Percentiles rank a stretch among this genome's conserved stretches.
These are phyloP conservation scores for Parapristionchus giblindavisi DNA, from an alignment of 2,888 invertebrate genomes.

Conservation along the genomic window DNA sequence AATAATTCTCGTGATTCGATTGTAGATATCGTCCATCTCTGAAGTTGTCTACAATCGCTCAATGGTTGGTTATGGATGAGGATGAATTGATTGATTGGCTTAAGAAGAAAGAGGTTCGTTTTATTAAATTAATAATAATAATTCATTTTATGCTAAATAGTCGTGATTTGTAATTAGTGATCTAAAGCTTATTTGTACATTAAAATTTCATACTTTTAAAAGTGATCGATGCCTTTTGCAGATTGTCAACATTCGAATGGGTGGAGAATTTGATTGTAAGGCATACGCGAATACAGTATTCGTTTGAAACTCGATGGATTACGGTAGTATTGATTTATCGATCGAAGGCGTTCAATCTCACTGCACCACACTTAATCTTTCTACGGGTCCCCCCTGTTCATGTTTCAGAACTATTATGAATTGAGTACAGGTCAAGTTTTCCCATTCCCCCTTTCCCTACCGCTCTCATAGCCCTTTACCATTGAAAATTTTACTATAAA, in stretches of 20 bases:
- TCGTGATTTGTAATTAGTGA: neutral
- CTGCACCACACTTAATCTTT: neutral
- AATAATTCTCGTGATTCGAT: neutral
- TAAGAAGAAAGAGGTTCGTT: conserved; percentile 15
- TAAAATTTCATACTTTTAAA: too few species aligned
- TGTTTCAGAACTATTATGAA: too few species aligned
- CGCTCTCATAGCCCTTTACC: too few species aligned
- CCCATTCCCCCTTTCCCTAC: neutral
- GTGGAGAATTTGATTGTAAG: conserved; percentile 31
- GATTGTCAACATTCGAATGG: conserved; percentile 7
- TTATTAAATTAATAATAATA: neutral
- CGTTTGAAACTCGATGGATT: too few species aligned
- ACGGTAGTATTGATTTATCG: too few species aligned
- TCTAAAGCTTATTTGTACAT: neutral
- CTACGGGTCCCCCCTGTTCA: neutral
- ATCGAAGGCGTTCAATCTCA: too few species aligned
- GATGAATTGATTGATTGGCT: conserved; percentile 86
- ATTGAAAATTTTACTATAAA: too few species aligned
- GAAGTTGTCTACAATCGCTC: conserved; percentile 85
- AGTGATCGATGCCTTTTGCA: too few species aligned
- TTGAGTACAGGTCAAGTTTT: too few species aligned
- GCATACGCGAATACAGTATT: neutral
- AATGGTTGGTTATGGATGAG: conserved; percentile 87
- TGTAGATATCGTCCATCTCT: conserved; percentile 83
- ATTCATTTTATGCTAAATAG: neutral